Evolutionary conservation across 2,888 invertebrate species (phyloP).

Genomic region (Azorinus chamasolen): DNA sequence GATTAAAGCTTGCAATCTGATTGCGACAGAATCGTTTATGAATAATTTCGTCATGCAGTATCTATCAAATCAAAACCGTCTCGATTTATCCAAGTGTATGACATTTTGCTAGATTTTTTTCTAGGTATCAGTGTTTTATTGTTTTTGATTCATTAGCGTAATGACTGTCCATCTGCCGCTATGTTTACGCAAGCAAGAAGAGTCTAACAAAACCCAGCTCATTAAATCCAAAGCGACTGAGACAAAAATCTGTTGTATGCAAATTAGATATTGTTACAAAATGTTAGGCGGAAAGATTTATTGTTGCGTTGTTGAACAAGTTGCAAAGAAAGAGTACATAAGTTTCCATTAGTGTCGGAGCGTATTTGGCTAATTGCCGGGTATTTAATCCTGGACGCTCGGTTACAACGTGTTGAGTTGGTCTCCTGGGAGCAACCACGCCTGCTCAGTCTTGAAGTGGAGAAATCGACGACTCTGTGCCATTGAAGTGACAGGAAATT

Average conservation of each 20-base stretch:
- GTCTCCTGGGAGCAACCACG: neutral
- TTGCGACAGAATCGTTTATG: too few species aligned
- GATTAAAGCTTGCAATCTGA: too few species aligned
- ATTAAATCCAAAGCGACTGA: slow-evolving; percentile 1
- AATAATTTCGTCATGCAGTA: too few species aligned
- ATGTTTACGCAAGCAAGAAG: neutral
- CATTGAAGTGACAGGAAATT: too few species aligned
- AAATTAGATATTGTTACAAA: slow-evolving; percentile 29
- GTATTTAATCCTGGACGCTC: slow-evolving; percentile 28
- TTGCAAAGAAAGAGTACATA: slow-evolving; percentile 25
- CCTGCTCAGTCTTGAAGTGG: neutral
- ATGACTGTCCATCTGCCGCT: neutral
- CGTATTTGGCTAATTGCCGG: slow-evolving; percentile 37
- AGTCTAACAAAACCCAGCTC: neutral
- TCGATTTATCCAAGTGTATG: too few species aligned
- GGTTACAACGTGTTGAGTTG: slow-evolving; percentile 43
- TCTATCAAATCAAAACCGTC: too few species aligned
- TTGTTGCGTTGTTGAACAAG: slow-evolving; percentile 17
- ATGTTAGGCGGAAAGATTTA: slow-evolving; percentile 1
- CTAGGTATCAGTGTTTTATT: neutral
- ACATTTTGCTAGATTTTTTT: too few species aligned
- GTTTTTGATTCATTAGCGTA: slow-evolving; percentile 8
- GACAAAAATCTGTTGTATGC: slow-evolving; percentile 40
- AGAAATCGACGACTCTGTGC: too few species aligned
- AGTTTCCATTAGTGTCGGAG: slow-evolving; percentile 35